A percentile compares a stretch with the other conserved stretches of the same genome.
phyloP scores from a whole-genome alignment of 2,797 vertebrate genomes.

The Sebastes baramenuke region DNA sequence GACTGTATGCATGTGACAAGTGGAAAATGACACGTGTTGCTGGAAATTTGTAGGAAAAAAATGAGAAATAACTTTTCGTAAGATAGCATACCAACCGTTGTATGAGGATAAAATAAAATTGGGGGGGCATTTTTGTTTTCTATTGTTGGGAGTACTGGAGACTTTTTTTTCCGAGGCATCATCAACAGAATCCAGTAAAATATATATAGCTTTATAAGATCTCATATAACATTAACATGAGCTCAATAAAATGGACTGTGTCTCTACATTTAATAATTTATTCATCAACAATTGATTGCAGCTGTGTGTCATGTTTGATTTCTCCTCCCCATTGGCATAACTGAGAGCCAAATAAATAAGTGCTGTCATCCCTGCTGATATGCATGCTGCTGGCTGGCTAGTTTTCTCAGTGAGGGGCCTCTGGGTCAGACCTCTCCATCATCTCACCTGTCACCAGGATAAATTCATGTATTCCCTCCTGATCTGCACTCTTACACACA shows the following conservation, averaged over 20 bases:
- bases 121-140: neutral
- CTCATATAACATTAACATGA: no score
- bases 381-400: constrained; percentile 13
- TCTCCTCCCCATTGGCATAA: constrained; percentile 4
- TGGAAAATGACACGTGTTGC: no score
- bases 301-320: neutral
- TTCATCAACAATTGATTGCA: constrained; percentile 15
- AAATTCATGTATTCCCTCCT: constrained; percentile 11
- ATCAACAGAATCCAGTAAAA: neutral
- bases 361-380: constrained; percentile 17
- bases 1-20: no score
- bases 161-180: neutral
- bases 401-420: constrained; percentile 15
- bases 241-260: neutral
- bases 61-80: no score
- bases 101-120: no score
- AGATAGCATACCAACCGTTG: no score
- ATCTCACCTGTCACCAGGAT: constrained; percentile 36
- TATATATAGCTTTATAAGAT: neutral
- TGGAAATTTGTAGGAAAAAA: no score
- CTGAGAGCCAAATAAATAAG: constrained; percentile 41
- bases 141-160: neutral
- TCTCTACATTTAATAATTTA: neutral
- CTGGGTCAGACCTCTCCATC: constrained; percentile 35
- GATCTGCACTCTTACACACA: neutral